phyloP scores from a whole-genome alignment of 1,140 invertebrate genomes.

The Drosophila guanche region DNA sequence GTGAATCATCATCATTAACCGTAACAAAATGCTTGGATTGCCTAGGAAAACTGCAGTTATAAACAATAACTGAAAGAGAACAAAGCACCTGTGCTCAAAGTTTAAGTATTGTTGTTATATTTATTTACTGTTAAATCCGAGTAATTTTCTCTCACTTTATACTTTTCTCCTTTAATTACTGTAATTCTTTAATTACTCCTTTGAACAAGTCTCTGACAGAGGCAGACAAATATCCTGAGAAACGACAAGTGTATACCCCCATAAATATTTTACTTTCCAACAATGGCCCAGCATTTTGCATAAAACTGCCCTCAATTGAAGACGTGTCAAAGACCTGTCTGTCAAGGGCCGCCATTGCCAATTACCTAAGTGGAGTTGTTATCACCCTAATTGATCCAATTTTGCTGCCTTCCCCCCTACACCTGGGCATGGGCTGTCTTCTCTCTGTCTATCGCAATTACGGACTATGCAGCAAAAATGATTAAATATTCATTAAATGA shows the following conservation, averaged over 20 bases:
- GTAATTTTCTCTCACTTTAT: too few relatives aligned
- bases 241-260: not conserved
- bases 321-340: constrained; percentile 27
- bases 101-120: too few relatives aligned
- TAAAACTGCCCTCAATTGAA: constrained; percentile 22
- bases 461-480: constrained; percentile 43
- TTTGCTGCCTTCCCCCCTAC: not conserved
- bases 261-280: too few relatives aligned
- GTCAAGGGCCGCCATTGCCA: constrained; percentile 25
- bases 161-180: too few relatives aligned
- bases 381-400: constrained; percentile 44
- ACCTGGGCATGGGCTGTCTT: not conserved
- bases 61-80: too few relatives aligned
- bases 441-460: constrained; percentile 24
- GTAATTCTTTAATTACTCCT: too few relatives aligned
- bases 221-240: constrained; percentile 2
- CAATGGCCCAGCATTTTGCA: constrained; percentile 1
- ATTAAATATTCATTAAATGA: constrained; percentile 74
- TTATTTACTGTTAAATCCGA: too few relatives aligned
- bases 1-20: too few relatives aligned
- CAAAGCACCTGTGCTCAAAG: too few relatives aligned
- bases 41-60: too few relatives aligned
- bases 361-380: constrained; percentile 51
- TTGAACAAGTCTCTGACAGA: not conserved
- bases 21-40: too few relatives aligned